These are phyloP conservation scores for Agelas oroides DNA, from an alignment of 37 sponge, comb jelly and placozoan species.

Conservation along the genomic window DNA sequence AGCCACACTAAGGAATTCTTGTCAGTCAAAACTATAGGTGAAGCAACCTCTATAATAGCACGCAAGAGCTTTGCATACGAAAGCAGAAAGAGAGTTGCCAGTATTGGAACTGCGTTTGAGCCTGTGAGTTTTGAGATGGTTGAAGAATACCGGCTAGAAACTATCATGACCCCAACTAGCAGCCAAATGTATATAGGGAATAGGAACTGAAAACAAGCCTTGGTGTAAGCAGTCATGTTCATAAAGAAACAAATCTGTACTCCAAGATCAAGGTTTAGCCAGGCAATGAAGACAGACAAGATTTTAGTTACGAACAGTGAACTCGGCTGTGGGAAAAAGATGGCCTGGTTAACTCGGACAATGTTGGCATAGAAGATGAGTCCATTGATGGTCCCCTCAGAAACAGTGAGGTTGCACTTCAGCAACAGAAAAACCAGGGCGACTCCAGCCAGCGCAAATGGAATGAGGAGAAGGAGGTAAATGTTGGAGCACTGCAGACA, in stretches of 20 bases:
- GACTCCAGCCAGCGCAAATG: slow-evolving; percentile 18
- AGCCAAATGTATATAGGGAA: slow-evolving; percentile 38
- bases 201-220: slow-evolving; percentile 44
- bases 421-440: not conserved
- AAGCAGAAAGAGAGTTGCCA: slow-evolving; percentile 38
- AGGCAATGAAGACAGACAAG: slow-evolving; percentile 3
- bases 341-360: slow-evolving; percentile 11
- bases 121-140: slow-evolving; percentile 12
- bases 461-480: slow-evolving; percentile 17
- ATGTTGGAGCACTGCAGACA: slow-evolving; percentile 32
- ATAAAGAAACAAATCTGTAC: slow-evolving; percentile 31
- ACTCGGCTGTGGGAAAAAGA: not conserved
- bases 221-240: slow-evolving; percentile 20
- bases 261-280: slow-evolving; percentile 40
- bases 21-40: not conserved
- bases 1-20: not conserved
- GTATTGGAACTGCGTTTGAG: slow-evolving; percentile 11
- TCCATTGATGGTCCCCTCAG: slow-evolving; percentile 22
- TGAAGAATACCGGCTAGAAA: slow-evolving; percentile 8
- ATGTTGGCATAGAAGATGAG: slow-evolving; percentile 47
- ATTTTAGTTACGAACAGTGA: not conserved
- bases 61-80: slow-evolving; percentile 37
- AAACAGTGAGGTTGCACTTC: not conserved
- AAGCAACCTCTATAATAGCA: not conserved
- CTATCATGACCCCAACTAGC: not conserved